Evolutionary conservation across 2,888 invertebrate species (phyloP).

Genomic region (Coelopa pilipes): DNA sequence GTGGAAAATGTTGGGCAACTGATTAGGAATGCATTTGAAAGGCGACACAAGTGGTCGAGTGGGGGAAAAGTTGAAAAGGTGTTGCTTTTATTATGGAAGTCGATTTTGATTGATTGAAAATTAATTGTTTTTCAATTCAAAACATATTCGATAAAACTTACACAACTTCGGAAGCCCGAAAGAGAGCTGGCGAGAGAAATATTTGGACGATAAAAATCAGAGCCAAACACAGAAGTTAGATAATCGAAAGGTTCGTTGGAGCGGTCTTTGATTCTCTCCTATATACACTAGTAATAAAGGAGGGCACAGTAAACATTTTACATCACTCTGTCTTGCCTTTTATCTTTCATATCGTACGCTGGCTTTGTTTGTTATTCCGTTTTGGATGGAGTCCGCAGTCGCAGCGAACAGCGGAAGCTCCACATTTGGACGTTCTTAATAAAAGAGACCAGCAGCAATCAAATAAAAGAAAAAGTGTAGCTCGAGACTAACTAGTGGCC

Average conservation of each 20-base stretch:
- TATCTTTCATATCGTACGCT: constrained; percentile 30
- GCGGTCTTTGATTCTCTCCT: no score
- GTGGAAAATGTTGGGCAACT: not conserved
- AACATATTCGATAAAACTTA: not conserved
- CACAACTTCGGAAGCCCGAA: no score
- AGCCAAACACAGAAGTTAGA: no score
- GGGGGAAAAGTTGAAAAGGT: not conserved
- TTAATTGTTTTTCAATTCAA: not conserved
- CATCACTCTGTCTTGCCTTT: not conserved
- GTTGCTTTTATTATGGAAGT: not conserved
- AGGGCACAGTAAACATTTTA: not conserved
- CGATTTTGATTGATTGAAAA: not conserved
- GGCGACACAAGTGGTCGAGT: not conserved
- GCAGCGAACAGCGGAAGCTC: constrained; percentile 35
- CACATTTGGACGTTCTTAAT: constrained; percentile 31
- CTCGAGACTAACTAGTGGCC: no score
- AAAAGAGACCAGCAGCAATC: not conserved
- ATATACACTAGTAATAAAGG: no score
- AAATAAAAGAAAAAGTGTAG: not conserved
- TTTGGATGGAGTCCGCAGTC: no score
- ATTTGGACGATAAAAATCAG: no score
- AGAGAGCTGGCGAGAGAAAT: no score
- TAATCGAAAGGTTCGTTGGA: no score
- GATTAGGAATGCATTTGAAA: not conserved
- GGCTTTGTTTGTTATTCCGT: no score